Evolutionary conservation across 1,140 invertebrate genomes (phyloP).

Genomic region (Amphibalanus amphitrite): DNA sequence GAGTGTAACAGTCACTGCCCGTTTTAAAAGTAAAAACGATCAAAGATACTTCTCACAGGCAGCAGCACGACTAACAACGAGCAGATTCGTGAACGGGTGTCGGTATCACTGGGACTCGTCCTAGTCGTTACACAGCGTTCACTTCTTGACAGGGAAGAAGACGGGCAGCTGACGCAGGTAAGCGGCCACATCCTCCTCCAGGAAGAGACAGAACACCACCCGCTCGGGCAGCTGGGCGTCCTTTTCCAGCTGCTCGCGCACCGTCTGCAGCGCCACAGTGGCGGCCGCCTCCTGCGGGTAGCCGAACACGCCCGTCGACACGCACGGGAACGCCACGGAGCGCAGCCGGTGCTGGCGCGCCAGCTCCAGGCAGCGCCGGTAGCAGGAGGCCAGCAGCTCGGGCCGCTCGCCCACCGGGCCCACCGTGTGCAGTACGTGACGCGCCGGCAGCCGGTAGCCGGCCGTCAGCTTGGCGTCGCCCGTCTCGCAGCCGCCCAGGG

Average conservation of each 20-base stretch:
- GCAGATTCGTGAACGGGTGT: too few species aligned
- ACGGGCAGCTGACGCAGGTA: constrained; percentile 52
- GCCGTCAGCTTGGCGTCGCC: constrained; percentile 66
- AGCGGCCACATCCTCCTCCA: constrained; percentile 47
- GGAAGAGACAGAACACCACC: constrained; percentile 65
- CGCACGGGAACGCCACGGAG: constrained; percentile 63
- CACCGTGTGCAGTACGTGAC: constrained; percentile 68
- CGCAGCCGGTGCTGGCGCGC: constrained; percentile 40
- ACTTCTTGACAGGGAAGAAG: constrained; percentile 40
- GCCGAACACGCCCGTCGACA: constrained; percentile 68
- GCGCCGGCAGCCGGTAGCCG: constrained; percentile 55
- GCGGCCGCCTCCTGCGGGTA: constrained; percentile 31
- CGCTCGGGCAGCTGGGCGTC: constrained; percentile 35
- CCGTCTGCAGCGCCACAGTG: constrained; percentile 26
- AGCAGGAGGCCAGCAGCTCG: constrained; percentile 44
- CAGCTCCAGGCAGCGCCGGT: constrained; percentile 42
- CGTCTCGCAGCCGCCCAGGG: constrained; percentile 48
- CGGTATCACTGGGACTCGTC: too few species aligned
- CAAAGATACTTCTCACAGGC: too few species aligned
- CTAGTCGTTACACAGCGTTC: background rate
- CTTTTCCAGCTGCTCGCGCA: constrained; percentile 27
- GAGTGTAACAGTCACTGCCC: too few species aligned
- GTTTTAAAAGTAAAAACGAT: too few species aligned
- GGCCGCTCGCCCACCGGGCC: constrained; percentile 55
- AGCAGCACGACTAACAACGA: too few species aligned